Conservation (phyloP, 2,888 invertebrate species). For the Ferdinandea cuprea region DNA sequence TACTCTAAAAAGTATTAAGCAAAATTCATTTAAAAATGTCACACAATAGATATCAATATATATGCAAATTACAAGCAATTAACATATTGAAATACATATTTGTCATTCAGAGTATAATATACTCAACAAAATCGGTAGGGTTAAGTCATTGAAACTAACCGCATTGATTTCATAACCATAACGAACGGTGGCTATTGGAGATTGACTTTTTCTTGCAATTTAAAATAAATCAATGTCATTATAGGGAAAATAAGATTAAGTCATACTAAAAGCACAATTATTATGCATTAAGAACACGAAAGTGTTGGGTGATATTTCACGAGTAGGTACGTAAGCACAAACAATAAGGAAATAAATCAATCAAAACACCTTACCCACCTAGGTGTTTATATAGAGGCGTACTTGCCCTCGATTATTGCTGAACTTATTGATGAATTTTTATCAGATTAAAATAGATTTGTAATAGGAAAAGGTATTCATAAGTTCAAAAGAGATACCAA, state of each 20-base stretch:
- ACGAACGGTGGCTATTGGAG: not conserved
- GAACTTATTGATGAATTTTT: not conserved
- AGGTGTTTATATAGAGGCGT: conserved; percentile 2
- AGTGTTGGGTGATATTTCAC: conserved; percentile 15
- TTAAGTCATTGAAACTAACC: not conserved
- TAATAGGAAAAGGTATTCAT: not conserved
- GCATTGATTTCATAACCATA: conserved; percentile 18
- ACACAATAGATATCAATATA: no score
- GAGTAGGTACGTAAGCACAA: no score
- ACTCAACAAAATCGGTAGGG: no score
- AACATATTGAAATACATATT: no score
- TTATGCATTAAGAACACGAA: not conserved
- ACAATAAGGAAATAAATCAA: conserved; percentile 40
- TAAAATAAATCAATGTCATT: conserved; percentile 21
- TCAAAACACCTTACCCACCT: conserved; percentile 22
- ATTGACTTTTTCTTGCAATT: not conserved
- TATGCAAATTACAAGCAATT: no score
- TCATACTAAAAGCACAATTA: conserved; percentile 24
- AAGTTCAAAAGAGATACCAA: not conserved
- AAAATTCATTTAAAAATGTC: no score
- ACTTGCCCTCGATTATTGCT: conserved; percentile 22
- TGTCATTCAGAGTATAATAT: no score
- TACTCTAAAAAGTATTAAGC: no score
- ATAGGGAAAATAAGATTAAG: conserved; percentile 36
- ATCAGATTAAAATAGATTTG: not conserved